Conservation (phyloP, 2,113 vertebrate species). For the Melanotaenia duboulayi region DNA sequence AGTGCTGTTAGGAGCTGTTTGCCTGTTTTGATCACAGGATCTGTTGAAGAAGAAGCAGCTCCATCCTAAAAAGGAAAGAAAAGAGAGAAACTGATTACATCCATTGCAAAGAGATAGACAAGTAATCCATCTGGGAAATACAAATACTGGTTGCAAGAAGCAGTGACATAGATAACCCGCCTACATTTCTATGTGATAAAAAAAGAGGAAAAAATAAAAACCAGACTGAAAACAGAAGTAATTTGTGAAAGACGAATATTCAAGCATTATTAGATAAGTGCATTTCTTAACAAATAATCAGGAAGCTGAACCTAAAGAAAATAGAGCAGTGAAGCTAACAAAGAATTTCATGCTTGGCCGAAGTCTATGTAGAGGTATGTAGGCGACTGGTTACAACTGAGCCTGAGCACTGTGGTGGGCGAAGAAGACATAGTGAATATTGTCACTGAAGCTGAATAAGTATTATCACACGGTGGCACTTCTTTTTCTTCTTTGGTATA, state of each 20-base stretch:
- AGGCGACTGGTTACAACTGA: constrained; percentile 4
- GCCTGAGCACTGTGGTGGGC: not conserved
- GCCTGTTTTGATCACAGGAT: too few relatives aligned
- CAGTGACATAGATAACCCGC: not conserved
- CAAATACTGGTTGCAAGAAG: constrained; percentile 20
- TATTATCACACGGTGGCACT: not conserved
- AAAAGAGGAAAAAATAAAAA: not conserved
- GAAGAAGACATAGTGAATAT: not conserved
- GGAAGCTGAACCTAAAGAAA: constrained; percentile 45
- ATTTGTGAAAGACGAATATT: constrained; percentile 50
- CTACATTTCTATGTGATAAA: constrained; percentile 21
- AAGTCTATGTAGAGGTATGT: constrained; percentile 16
- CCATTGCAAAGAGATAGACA: constrained; percentile 26
- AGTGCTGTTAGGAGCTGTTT: too few relatives aligned
- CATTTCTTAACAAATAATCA: constrained; percentile 64
- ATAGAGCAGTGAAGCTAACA: constrained; percentile 38
- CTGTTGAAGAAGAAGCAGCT: constrained; percentile 4
- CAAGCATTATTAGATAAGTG: constrained; percentile 60
- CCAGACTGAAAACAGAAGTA: not conserved
- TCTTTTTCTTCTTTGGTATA: not conserved
- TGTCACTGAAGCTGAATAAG: not conserved
- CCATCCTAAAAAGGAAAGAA: too few relatives aligned
- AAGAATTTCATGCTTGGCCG: constrained; percentile 29
- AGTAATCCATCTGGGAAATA: constrained; percentile 32
- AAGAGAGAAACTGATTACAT: constrained; percentile 52